Percentiles rank a stretch among this genome's conserved stretches.
Evolutionary conservation across 1,140 invertebrate genomes (phyloP).

Genomic region (Pseudomyrmex sp.): DNA sequence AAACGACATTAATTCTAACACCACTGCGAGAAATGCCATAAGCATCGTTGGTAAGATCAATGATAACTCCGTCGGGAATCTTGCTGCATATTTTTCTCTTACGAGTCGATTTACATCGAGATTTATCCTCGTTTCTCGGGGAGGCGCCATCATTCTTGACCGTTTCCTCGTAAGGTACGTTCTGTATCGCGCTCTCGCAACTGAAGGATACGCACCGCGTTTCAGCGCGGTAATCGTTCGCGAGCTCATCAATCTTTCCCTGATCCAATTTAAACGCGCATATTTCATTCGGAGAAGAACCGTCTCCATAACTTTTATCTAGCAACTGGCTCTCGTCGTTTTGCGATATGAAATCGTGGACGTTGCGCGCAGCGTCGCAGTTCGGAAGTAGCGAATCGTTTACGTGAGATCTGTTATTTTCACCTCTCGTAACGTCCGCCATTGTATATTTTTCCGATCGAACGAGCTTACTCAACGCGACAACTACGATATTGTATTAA

Average conservation of each 20-base stretch:
- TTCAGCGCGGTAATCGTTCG: constrained; percentile 30
- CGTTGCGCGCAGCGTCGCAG: neutral
- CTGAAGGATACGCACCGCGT: constrained; percentile 23
- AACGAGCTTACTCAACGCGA: constrained; percentile 8
- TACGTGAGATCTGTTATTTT: neutral
- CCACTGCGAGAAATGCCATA: neutral
- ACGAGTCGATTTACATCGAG: constrained; percentile 46
- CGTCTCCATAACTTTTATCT: constrained; percentile 45
- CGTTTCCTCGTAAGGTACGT: constrained; percentile 19
- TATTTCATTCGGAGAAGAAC: constrained; percentile 35
- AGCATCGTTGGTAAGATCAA: constrained; percentile 5
- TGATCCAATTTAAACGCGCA: constrained; percentile 44
- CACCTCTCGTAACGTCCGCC: neutral
- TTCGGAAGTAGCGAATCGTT: neutral
- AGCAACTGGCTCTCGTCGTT: neutral
- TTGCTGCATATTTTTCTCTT: constrained; percentile 22
- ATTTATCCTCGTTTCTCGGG: constrained; percentile 38
- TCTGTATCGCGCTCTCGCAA: constrained; percentile 9
- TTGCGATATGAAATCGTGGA: constrained; percentile 22
- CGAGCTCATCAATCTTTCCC: constrained; percentile 47
- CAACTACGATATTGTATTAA: constrained; percentile 30
- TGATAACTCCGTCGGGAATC: constrained; percentile 12
- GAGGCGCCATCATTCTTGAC: constrained; percentile 30
- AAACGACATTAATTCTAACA: constrained; percentile 51
- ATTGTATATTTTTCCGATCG: neutral